Percentiles rank a stretch among this genome's conserved stretches.
Evolutionary conservation across 1,140 invertebrate genomes (phyloP).

Genomic region (Drosophila arizonae): DNA sequence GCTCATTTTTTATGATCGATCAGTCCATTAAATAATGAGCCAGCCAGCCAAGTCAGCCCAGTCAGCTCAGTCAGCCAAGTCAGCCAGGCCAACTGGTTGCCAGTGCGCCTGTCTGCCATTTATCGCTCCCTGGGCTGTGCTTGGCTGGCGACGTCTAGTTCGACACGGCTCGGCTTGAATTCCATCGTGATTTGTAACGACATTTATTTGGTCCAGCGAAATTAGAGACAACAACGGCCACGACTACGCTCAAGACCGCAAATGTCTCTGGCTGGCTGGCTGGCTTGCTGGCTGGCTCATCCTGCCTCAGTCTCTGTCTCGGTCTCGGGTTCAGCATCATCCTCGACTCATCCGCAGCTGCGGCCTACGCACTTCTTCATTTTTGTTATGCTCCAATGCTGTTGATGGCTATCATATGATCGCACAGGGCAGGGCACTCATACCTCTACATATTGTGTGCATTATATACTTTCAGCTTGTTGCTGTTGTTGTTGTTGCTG

Average conservation of each 20-base stretch:
- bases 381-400: conserved; percentile 30
- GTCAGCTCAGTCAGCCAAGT: conserved; percentile 1
- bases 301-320: conserved; percentile 22
- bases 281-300: not conserved
- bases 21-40: conserved; percentile 81
- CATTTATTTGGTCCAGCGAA: conserved; percentile 78
- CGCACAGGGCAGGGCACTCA: conserved; percentile 45
- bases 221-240: conserved; percentile 60
- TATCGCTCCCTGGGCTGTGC: conserved; percentile 75
- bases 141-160: conserved; percentile 55
- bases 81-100: conserved; percentile 14
- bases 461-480: not conserved
- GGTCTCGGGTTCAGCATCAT: conserved; percentile 32
- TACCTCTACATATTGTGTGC: conserved; percentile 12
- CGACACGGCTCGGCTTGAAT: conserved; percentile 71
- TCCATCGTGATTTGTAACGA: conserved; percentile 81
- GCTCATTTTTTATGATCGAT: conserved; percentile 81
- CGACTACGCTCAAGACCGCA: conserved; percentile 8
- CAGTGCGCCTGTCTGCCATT: conserved; percentile 55
- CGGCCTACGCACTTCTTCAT: conserved; percentile 65
- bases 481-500: conserved; percentile 11
- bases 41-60: conserved; percentile 38
- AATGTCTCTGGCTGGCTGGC: conserved; percentile 16
- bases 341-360: conserved; percentile 44
- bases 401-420: conserved; percentile 62